These are phyloP conservation scores for Trachymyrmex cornetzi DNA, from an alignment of 1,140 invertebrate genomes.

Conservation along the genomic window DNA sequence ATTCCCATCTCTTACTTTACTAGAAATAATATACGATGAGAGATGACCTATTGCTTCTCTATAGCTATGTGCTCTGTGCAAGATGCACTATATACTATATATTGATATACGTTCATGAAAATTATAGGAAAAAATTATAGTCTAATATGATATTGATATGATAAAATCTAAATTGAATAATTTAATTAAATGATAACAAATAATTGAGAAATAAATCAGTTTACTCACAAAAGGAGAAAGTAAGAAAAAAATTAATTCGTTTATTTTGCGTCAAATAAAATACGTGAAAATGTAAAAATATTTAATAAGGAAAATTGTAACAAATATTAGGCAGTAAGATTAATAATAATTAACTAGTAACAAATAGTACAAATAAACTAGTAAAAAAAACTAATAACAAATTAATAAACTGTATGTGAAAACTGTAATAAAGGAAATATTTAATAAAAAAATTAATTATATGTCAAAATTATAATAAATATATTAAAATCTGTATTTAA, in stretches of 20 bases:
- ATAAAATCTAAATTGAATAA: background rate
- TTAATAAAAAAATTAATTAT: background rate
- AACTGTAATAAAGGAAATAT: background rate
- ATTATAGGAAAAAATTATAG: background rate
- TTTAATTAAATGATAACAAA: conserved; percentile 14
- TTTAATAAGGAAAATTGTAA: background rate
- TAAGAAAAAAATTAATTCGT: background rate
- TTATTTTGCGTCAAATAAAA: background rate
- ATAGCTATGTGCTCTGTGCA: background rate
- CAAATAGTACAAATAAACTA: too few relatives aligned
- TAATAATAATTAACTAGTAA: background rate
- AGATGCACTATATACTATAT: background rate
- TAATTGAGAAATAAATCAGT: background rate
- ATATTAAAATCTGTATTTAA: background rate
- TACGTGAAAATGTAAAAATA: background rate
- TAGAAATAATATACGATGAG: background rate
- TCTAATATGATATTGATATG: background rate
- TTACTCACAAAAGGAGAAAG: background rate
- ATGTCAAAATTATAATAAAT: background rate
- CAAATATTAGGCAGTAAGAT: background rate
- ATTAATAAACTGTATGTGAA: background rate
- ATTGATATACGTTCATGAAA: background rate
- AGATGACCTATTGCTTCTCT: background rate
- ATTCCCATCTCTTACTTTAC: background rate
- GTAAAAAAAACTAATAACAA: background rate